Evolutionary conservation across 2,888 invertebrate species (phyloP).

Genomic region (Leptinotarsa tumamoca): DNA sequence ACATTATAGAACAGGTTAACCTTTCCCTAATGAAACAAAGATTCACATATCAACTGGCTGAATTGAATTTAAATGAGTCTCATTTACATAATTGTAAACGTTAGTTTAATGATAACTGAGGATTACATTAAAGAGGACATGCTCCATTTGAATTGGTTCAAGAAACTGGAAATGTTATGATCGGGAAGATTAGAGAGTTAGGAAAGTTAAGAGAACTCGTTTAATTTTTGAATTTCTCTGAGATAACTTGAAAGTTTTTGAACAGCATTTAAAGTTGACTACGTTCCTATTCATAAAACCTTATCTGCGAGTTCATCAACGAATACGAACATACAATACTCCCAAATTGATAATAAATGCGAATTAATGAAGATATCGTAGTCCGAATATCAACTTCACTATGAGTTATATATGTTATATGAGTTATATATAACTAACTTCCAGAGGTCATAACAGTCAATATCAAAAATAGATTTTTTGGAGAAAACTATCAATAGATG

Average conservation of each 20-base stretch:
- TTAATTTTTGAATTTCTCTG: slow-evolving; percentile 5
- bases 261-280: neutral
- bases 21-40: neutral
- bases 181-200: slow-evolving; percentile 5
- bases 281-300: neutral
- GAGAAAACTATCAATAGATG: no score
- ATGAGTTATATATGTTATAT: no score
- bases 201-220: slow-evolving; percentile 4
- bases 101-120: slow-evolving; percentile 26
- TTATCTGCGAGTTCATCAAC: neutral
- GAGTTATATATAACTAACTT: no score
- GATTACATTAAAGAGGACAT: slow-evolving; percentile 9
- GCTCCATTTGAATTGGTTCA: neutral
- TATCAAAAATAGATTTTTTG: no score
- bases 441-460: no score
- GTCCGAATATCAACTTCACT: no score
- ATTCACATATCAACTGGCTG: slow-evolving; percentile 14
- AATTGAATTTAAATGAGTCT: slow-evolving; percentile 39
- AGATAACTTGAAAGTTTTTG: neutral
- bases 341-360: neutral
- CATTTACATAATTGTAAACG: slow-evolving; percentile 40
- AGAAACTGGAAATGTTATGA: slow-evolving; percentile 14
- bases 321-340: neutral
- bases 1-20: neutral
- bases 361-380: no score